phyloP scores from a whole-genome alignment of 1,140 invertebrate genomes.

The Bursaphelenchus mucronatus region DNA sequence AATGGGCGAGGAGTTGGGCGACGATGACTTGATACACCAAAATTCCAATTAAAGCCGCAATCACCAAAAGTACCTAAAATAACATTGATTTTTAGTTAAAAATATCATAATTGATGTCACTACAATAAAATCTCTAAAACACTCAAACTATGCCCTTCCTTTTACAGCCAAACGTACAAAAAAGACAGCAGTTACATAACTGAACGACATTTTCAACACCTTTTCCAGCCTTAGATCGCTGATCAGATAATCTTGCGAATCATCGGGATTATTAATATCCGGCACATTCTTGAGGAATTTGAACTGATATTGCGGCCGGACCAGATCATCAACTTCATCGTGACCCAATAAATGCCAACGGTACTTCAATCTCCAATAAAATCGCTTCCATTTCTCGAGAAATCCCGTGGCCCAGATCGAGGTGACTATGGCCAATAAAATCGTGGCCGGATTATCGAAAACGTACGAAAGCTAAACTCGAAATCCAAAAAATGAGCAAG shows the following conservation, averaged over 20 bases:
- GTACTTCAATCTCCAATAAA: neutral
- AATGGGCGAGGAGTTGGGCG: neutral
- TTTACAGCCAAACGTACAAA: too few species aligned
- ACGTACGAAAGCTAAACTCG: neutral
- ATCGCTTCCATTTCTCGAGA: neutral
- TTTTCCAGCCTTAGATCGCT: too few species aligned
- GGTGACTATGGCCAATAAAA: neutral
- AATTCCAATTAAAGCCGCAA: neutral
- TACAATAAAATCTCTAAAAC: too few species aligned
- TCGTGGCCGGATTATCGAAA: neutral
- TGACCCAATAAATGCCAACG: neutral
- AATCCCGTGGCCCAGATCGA: neutral
- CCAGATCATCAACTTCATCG: neutral
- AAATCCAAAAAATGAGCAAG: too few species aligned
- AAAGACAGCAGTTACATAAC: too few species aligned
- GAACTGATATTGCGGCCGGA: too few species aligned
- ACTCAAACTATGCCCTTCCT: too few species aligned
- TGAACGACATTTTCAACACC: too few species aligned
- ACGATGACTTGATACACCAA: neutral
- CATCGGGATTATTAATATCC: too few species aligned
- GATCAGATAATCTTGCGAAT: too few species aligned
- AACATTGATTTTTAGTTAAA: neutral
- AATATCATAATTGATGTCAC: neutral
- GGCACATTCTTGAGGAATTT: too few species aligned
- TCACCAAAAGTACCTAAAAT: constrained; percentile 1